phyloP scores from a whole-genome alignment of 1,140 invertebrate species.

The Drosophila sechellia region DNA sequence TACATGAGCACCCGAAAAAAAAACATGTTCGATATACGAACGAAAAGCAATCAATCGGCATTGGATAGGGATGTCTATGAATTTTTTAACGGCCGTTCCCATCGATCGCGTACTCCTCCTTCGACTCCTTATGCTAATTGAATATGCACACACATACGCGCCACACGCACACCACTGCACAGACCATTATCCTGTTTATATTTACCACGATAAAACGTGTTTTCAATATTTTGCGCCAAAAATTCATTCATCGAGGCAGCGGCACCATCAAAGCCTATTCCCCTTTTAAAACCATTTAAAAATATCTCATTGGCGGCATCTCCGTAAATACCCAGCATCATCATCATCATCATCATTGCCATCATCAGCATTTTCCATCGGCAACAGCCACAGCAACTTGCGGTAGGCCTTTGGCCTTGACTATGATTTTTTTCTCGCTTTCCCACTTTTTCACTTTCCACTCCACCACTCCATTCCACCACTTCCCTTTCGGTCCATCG shows the following conservation, averaged over 20 bases:
- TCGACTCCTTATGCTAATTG: slow-evolving; percentile 46
- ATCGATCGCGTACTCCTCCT: slow-evolving; percentile 48
- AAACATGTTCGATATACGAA: slow-evolving; percentile 12
- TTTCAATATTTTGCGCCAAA: slow-evolving; percentile 69
- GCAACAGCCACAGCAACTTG: slow-evolving; percentile 5
- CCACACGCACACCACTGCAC: not conserved
- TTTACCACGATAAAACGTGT: slow-evolving; percentile 65
- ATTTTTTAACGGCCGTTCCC: slow-evolving; percentile 56
- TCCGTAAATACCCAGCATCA: slow-evolving; percentile 39
- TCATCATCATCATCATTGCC: slow-evolving; percentile 21
- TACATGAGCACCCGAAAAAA: not conserved
- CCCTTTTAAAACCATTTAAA: slow-evolving; percentile 49
- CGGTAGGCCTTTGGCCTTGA: slow-evolving; percentile 48
- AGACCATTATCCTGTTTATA: slow-evolving; percentile 26
- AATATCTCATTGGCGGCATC: slow-evolving; percentile 50
- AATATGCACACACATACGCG: slow-evolving; percentile 43
- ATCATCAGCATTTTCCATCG: slow-evolving; percentile 9
- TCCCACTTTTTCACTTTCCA: not conserved
- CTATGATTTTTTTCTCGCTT: slow-evolving; percentile 17
- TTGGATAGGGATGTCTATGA: slow-evolving; percentile 53
- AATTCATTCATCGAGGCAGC: slow-evolving; percentile 63
- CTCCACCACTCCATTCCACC: not conserved
- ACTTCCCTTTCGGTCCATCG: slow-evolving; percentile 16
- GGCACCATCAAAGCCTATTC: slow-evolving; percentile 60
- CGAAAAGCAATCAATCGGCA: slow-evolving; percentile 68